Percentiles rank a stretch among this genome's conserved stretches.
Evolutionary conservation across 2,113 vertebrate genomes (phyloP).

Genomic region (Ardeotis arabs): DNA sequence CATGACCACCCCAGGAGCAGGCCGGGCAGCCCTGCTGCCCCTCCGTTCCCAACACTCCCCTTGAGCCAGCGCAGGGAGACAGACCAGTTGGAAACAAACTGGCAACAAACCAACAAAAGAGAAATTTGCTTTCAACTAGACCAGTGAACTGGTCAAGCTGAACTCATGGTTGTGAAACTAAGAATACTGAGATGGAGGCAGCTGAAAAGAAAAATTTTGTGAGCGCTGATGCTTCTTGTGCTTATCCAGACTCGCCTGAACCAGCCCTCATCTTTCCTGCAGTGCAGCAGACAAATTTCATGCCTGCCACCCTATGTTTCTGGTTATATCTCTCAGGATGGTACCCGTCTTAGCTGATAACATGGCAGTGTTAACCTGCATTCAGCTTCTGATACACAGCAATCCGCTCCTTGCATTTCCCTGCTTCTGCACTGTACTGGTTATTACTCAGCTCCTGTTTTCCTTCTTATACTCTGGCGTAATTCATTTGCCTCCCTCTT

Average conservation of each 20-base stretch:
- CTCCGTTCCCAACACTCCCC: rapidly evolving
- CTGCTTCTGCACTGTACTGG: not conserved
- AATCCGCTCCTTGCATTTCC: not conserved
- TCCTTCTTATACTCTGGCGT: not conserved
- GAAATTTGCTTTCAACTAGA: not conserved
- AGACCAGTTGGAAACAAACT: not conserved
- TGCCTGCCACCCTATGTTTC: not conserved
- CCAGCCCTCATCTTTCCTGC: not conserved
- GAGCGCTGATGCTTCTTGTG: not conserved
- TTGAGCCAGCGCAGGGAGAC: not conserved
- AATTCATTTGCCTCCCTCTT: not conserved
- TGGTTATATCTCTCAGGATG: not conserved
- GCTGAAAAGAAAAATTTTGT: not conserved
- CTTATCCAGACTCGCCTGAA: not conserved
- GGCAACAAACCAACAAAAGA: not conserved
- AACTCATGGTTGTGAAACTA: rapidly evolving
- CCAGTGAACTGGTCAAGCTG: not conserved
- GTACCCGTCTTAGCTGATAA: not conserved
- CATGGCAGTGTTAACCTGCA: rapidly evolving
- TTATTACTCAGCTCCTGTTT: not conserved
- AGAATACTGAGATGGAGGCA: not conserved
- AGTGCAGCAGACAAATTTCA: not conserved
- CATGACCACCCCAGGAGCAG: not conserved
- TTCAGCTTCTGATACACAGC: not conserved
- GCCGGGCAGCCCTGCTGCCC: not conserved